Conservation (phyloP, 1,140 invertebrate genomes). For the Protaetia brevitarsis region DNA sequence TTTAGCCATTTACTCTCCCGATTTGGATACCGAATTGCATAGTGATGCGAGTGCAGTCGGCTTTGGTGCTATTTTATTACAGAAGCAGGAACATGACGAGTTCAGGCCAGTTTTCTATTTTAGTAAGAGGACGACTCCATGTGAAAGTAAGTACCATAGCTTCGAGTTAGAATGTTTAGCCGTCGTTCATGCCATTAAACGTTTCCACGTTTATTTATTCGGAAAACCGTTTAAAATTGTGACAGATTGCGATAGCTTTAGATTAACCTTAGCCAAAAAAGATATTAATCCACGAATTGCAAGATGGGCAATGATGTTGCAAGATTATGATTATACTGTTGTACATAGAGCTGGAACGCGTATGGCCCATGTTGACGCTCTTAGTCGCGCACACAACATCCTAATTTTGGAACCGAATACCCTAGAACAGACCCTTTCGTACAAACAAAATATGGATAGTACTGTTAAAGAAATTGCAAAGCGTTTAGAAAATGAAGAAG, state of each 20-base stretch:
- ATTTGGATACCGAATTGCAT: slow-evolving; percentile 33
- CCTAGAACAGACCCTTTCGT: neutral
- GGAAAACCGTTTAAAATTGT: slow-evolving; percentile 45
- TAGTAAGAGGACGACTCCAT: slow-evolving; percentile 38
- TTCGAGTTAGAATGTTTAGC: slow-evolving; percentile 31
- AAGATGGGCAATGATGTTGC: no score
- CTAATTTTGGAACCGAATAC: neutral
- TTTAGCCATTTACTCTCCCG: slow-evolving; percentile 32
- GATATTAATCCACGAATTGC: slow-evolving; percentile 27
- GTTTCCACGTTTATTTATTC: slow-evolving; percentile 42
- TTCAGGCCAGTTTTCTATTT: slow-evolving; percentile 48
- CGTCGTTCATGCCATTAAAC: slow-evolving; percentile 15
- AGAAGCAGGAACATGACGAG: slow-evolving; percentile 25
- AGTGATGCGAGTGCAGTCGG: slow-evolving; percentile 33
- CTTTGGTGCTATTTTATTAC: slow-evolving; percentile 41
- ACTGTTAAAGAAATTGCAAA: neutral
- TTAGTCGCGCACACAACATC: neutral
- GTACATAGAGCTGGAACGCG: neutral
- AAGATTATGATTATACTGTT: no score
- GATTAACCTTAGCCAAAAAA: slow-evolving; percentile 28
- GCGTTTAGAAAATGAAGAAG: slow-evolving; percentile 3
- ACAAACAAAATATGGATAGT: neutral
- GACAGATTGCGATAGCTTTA: slow-evolving; percentile 41
- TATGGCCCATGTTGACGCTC: neutral
- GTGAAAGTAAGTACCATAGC: slow-evolving; percentile 26